phyloP scores from a whole-genome alignment of 2,797 vertebrate species.

The Melanotaenia maccullochi region DNA sequence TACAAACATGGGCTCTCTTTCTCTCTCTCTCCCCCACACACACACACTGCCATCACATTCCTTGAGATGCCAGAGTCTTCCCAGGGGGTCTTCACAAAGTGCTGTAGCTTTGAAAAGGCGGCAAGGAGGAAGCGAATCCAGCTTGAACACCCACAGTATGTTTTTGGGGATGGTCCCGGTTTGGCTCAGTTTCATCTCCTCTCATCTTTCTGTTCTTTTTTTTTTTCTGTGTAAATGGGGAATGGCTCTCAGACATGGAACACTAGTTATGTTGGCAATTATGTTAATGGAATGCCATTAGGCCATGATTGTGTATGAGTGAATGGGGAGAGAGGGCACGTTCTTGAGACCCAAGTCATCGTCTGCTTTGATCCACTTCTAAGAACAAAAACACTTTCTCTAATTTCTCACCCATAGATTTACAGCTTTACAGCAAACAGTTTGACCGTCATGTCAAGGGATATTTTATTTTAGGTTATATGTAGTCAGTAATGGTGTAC shows the following conservation, averaged over 20 bases:
- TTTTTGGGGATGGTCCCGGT: constrained; percentile 75
- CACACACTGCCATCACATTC: constrained; percentile 71
- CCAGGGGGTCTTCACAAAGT: constrained; percentile 78
- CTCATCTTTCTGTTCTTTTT: constrained; percentile 62
- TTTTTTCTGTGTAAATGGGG: constrained; percentile 85
- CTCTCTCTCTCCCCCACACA: constrained; percentile 33
- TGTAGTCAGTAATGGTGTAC: constrained; percentile 70
- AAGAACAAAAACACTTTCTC: constrained; percentile 66
- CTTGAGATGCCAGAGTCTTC: constrained; percentile 78
- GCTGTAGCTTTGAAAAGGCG: constrained; percentile 72
- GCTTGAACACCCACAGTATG: constrained; percentile 75
- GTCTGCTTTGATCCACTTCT: constrained; percentile 89
- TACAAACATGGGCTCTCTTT: constrained; percentile 67
- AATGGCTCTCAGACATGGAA: constrained; percentile 95
- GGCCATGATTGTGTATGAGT: constrained; percentile 98
- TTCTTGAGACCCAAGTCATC: constrained; percentile 80
- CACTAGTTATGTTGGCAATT: constrained; percentile 97
- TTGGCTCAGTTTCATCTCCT: constrained; percentile 70
- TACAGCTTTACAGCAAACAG: constrained; percentile 41
- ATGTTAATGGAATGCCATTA: constrained; percentile 99
- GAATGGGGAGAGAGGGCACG: constrained; percentile 90
- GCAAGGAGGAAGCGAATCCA: constrained; percentile 50
- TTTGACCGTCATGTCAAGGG: constrained; percentile 65
- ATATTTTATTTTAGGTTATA: constrained; percentile 62
- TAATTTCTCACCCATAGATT: constrained; percentile 34